These are phyloP conservation scores for Thaumetopoea pityocampa DNA, from an alignment of 1,140 invertebrate species.

Conservation along the genomic window DNA sequence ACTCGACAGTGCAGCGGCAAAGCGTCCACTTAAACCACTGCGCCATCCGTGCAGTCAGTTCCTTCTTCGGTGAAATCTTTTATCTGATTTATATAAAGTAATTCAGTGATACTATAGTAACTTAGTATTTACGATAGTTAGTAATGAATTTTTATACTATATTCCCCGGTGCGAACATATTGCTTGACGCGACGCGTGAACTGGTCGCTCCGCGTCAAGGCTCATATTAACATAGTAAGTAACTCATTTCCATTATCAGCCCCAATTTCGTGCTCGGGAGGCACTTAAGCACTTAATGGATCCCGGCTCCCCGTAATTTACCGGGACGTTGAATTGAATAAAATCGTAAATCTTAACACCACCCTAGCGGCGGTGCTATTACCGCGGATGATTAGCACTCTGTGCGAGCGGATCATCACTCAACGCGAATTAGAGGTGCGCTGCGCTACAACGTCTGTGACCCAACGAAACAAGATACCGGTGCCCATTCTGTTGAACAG, in stretches of 20 bases:
- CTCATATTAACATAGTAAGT: conserved; percentile 66
- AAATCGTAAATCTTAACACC: conserved; percentile 69
- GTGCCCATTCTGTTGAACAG: conserved; percentile 2
- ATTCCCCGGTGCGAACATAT: conserved; percentile 30
- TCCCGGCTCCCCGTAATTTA: conserved; percentile 64
- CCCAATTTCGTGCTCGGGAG: conserved; percentile 65
- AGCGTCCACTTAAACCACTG: too few species aligned
- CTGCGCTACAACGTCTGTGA: background rate
- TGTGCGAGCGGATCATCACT: conserved; percentile 27
- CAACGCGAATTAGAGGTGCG: conserved; percentile 13
- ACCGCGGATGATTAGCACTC: conserved; percentile 51
- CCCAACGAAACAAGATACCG: conserved; percentile 16
- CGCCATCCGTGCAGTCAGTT: too few species aligned
- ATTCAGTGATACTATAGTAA: too few species aligned
- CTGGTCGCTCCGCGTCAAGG: conserved; percentile 44
- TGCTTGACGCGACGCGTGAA: conserved; percentile 47
- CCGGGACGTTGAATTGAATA: conserved; percentile 66
- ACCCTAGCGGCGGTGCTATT: conserved; percentile 50
- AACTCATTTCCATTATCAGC: conserved; percentile 70
- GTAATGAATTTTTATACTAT: conserved; percentile 27
- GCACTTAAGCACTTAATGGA: conserved; percentile 69
- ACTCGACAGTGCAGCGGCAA: too few species aligned
- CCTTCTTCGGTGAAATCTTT: too few species aligned
- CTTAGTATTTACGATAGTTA: too few species aligned
- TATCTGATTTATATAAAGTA: too few species aligned